A percentile compares a stretch with the other conserved stretches of the same genome.
These are phyloP conservation scores for Brachypteracias leptosomus DNA, from an alignment of 2,113 vertebrate species.

Conservation along the genomic window DNA sequence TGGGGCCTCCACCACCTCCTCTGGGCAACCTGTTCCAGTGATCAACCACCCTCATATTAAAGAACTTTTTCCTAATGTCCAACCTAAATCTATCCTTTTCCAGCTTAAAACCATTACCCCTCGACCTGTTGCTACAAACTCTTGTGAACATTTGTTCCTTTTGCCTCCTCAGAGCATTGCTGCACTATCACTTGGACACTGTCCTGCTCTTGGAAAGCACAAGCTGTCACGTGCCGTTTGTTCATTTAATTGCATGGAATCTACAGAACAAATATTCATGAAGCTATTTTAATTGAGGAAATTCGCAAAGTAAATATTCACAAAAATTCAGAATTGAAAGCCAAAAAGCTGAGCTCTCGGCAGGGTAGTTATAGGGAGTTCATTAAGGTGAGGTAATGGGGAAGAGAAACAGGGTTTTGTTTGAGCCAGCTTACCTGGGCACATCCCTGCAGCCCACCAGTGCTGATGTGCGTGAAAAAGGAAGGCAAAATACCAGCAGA, in stretches of 20 bases:
- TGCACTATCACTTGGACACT: neutral
- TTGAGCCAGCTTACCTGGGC: neutral
- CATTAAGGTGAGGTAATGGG: neutral
- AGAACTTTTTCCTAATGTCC: no score
- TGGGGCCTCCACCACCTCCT: no score
- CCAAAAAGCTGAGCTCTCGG: neutral
- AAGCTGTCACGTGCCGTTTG: neutral
- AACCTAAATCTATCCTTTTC: no score
- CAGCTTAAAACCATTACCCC: no score
- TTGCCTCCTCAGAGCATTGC: neutral
- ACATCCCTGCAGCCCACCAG: neutral
- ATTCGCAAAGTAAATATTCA: neutral
- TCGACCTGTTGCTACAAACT: no score
- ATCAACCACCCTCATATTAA: no score
- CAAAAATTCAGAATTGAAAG: neutral
- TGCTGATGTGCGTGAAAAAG: neutral
- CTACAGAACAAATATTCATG: neutral
- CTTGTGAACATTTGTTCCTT: neutral
- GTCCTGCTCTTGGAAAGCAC: neutral
- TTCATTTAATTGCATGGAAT: neutral
- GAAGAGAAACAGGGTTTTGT: neutral
- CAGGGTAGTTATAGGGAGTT: neutral
- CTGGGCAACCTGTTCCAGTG: no score
- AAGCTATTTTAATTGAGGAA: neutral
- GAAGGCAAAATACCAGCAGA: neutral